Conservation (phyloP, 2,888 invertebrate species). For the Sinodicranocentrus sp. region DNA sequence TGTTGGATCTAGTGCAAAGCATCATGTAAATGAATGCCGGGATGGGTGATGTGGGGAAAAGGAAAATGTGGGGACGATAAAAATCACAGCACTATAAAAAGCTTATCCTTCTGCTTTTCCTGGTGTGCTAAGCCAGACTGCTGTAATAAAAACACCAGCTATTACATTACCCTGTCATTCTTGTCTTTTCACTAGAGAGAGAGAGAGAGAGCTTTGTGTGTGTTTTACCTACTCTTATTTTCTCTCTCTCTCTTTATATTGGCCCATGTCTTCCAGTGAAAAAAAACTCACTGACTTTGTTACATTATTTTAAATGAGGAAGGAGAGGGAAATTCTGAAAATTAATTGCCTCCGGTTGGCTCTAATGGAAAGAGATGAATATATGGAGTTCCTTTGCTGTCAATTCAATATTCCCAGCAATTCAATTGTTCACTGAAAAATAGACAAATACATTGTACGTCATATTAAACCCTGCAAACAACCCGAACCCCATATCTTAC, state of each 20-base stretch:
- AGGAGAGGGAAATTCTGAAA: neutral
- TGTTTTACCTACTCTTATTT: no score
- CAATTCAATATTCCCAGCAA: no score
- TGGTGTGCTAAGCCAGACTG: neutral
- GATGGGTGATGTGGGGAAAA: no score
- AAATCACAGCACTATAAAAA: conserved; percentile 6
- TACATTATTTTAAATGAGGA: neutral
- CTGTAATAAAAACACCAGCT: conserved; percentile 18
- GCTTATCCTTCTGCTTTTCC: neutral
- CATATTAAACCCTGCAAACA: neutral
- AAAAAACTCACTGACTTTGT: neutral
- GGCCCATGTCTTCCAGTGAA: neutral
- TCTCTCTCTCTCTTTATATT: conserved; percentile 1
- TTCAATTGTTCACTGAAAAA: no score
- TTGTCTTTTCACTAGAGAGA: conserved; percentile 6
- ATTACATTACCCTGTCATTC: conserved; percentile 19
- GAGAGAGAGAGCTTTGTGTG: neutral
- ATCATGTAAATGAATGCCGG: neutral
- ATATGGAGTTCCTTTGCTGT: neutral
- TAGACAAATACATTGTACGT: neutral
- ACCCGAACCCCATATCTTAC: neutral
- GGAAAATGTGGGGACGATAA: neutral
- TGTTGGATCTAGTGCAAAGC: neutral
- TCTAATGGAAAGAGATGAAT: neutral
- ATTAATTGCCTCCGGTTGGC: conserved; percentile 29